Evolutionary conservation across 2,113 vertebrate genomes (phyloP), one percentile per base, ranked within the genome.

Genomic region (Mugil cephalus): DNA sequence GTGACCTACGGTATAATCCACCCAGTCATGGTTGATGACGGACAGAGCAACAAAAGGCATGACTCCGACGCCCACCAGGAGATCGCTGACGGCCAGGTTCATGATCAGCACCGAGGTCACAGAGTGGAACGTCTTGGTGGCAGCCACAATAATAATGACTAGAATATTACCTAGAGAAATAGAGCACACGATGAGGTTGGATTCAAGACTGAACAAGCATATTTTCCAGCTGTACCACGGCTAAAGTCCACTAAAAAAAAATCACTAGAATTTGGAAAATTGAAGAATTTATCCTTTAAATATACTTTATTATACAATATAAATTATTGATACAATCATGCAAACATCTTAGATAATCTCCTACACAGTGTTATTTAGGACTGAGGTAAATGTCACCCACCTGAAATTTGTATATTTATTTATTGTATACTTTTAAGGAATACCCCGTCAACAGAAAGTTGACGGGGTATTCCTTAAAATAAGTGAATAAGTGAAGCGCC

Each of bases 1-100:
- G 17, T 52, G 48, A 91, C 93, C 77, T 83, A 95, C 95, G 8
- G 79, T 84, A 17, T 76, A 91, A 3, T 87, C 72, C 58, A 77
- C 86, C 95, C 95, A 95, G 50, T 87, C 82, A 4, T 55, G 88
- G 83, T 94, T 91, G 61, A 94, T 74, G 81, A 95, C 34, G 11
- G 95, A 95, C 69, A 94, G 54, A 0, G 93, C 94, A 18, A 95
- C 91, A 75, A 95, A 95, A 4, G 95, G 95, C 94, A 95, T 95
- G 59, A 95, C 94, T 1, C 94, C 94, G 0, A 94, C 68, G 19
- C 94, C 95, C 38, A 95, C 94, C 70, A 95, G 82, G 65, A 95
- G 92, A 84, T 95, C 95, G 54, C 94, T 95, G 87, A 95, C 46
- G 46, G 95, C 95, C 88, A 95, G 88, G 85, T 95, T 95, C 63